Conservation (phyloP, 2,888 invertebrate species). For the Willowsia nigromaculata region DNA sequence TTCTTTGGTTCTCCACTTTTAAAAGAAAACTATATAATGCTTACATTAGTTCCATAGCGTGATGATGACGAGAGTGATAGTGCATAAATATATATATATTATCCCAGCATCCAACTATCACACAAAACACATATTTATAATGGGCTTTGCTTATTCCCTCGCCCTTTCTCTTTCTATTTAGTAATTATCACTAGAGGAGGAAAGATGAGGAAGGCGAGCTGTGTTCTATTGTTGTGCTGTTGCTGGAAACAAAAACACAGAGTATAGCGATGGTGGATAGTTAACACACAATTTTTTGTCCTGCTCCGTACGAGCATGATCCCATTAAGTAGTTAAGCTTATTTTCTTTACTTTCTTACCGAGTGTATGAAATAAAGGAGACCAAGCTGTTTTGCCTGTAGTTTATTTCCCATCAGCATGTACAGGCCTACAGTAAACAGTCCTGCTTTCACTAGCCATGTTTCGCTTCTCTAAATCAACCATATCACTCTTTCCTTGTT, state of each 20-base stretch:
- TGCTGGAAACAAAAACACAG: background rate
- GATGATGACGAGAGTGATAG: background rate
- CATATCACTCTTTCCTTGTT: background rate
- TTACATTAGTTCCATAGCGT: background rate
- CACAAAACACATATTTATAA: conserved; percentile 2
- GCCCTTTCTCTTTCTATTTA: conserved; percentile 20
- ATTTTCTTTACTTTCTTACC: conserved; percentile 22
- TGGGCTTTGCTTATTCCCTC: conserved; percentile 23
- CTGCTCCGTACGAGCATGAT: conserved; percentile 38
- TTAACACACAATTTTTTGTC: conserved; percentile 38
- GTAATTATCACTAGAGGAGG: conserved; percentile 57
- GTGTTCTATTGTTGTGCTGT: background rate
- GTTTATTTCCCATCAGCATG: background rate
- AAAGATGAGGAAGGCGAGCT: conserved; percentile 9
- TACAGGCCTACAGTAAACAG: background rate
- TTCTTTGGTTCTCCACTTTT: background rate
- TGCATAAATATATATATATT: background rate
- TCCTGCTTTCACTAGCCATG: background rate
- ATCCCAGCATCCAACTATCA: background rate
- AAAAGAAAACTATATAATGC: background rate
- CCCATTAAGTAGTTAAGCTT: conserved; percentile 59
- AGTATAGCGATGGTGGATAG: background rate
- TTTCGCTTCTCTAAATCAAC: background rate
- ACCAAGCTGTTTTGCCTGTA: background rate
- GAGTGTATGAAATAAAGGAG: background rate